phyloP scores from a whole-genome alignment of 2,113 vertebrate genomes.

The Globicephala melas region DNA sequence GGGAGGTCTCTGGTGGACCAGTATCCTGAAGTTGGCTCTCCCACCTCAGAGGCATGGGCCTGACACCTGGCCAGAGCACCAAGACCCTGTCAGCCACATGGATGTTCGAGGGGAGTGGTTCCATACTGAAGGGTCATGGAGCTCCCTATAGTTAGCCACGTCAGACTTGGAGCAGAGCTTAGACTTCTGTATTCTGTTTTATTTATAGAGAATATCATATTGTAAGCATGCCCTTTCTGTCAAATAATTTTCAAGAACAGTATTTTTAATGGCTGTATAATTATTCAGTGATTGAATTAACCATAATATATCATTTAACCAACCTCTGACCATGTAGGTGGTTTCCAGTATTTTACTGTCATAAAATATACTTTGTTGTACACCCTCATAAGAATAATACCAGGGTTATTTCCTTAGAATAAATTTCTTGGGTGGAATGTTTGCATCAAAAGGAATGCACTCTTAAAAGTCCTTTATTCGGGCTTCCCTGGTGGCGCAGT shows the following conservation, averaged over 20 bases:
- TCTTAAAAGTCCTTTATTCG: neutral
- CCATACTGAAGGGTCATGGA: no score
- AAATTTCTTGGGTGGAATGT: neutral
- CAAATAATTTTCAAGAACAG: conserved; percentile 23
- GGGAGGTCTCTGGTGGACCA: no score
- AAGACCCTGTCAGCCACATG: no score
- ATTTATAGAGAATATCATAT: conserved; percentile 1
- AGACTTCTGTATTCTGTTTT: neutral
- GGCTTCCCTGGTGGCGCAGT: no score
- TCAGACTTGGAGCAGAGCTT: no score
- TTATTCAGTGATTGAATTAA: conserved; percentile 11
- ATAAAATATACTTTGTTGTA: neutral
- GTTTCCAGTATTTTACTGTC: neutral
- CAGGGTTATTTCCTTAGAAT: conserved; percentile 6
- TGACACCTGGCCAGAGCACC: no score
- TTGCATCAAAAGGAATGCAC: neutral
- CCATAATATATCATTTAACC: neutral
- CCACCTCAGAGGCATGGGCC: no score
- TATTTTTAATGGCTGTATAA: conserved; percentile 13
- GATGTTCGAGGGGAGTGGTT: no score
- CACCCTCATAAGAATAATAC: neutral
- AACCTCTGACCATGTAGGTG: neutral
- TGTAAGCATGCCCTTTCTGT: neutral
- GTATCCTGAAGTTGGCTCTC: no score
- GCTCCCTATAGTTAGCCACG: no score